phyloP scores from a whole-genome alignment of 1,140 invertebrate genomes.

The Gryon sp. region DNA sequence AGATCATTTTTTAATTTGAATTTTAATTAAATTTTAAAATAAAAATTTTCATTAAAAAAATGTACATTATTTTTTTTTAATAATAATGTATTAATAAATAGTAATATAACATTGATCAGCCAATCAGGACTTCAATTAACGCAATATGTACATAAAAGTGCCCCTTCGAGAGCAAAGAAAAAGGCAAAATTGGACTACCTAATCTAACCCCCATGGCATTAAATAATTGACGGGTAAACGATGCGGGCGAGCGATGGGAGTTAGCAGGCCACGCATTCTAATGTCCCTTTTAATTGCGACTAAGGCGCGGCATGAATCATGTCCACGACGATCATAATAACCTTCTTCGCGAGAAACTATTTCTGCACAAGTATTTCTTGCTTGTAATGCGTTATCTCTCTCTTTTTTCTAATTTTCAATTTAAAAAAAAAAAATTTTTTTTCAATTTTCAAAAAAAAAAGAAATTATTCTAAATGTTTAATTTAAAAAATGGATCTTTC shows the following conservation, averaged over 20 bases:
- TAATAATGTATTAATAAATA: too few species aligned
- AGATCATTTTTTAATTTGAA: too few species aligned
- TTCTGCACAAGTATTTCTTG: slow-evolving; percentile 36
- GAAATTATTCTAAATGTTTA: too few species aligned
- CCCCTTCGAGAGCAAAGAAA: too few species aligned
- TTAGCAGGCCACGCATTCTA: slow-evolving; percentile 15
- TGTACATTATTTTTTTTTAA: too few species aligned
- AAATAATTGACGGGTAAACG: slow-evolving; percentile 18
- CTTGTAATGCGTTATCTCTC: slow-evolving; percentile 19
- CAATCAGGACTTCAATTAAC: slow-evolving; percentile 1
- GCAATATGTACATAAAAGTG: not conserved
- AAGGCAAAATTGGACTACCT: slow-evolving; percentile 1
- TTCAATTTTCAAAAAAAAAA: too few species aligned
- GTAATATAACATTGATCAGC: too few species aligned
- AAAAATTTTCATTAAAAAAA: too few species aligned
- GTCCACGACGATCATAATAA: slow-evolving; percentile 34
- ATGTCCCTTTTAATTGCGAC: slow-evolving; percentile 35
- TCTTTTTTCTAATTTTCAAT: too few species aligned
- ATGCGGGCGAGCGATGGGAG: slow-evolving; percentile 27
- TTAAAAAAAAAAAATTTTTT: too few species aligned
- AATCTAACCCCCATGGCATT: slow-evolving; percentile 28
- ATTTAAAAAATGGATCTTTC: too few species aligned
- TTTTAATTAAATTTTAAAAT: too few species aligned
- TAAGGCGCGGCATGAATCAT: slow-evolving; percentile 31
- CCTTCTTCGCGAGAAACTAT: slow-evolving; percentile 25